Evolutionary conservation across 2,888 invertebrate genomes (phyloP).

Genomic region (Caenorhabditis sp.): DNA sequence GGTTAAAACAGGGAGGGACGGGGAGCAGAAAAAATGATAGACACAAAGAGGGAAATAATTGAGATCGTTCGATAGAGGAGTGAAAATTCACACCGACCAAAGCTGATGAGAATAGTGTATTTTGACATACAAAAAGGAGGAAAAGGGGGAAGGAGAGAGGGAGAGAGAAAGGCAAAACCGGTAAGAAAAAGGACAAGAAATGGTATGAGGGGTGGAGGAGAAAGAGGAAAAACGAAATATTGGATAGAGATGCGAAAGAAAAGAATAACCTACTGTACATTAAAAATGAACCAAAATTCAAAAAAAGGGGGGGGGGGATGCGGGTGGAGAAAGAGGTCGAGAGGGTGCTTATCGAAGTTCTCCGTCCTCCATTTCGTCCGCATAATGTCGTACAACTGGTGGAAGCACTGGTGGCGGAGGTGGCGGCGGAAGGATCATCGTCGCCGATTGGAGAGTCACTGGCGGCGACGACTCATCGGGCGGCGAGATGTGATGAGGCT

Average conservation of each 20-base stretch:
- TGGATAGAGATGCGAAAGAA: conserved; percentile 25
- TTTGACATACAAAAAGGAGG: neutral
- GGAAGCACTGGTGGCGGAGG: conserved; percentile 13
- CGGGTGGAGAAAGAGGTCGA: neutral
- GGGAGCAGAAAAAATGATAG: neutral
- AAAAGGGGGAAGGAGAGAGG: conserved; percentile 6
- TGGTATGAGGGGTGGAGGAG: neutral
- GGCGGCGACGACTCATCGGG: conserved; percentile 34
- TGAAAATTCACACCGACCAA: no score
- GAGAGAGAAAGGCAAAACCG: conserved; percentile 7
- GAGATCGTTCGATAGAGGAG: neutral
- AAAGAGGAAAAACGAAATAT: conserved; percentile 25
- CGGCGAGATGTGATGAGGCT: conserved; percentile 30
- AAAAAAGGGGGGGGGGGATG: neutral
- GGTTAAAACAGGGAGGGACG: neutral
- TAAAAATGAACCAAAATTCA: conserved; percentile 9
- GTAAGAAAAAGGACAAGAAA: neutral
- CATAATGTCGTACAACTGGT: no score
- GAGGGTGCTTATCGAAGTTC: conserved; percentile 17
- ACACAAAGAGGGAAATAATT: neutral
- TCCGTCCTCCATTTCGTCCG: conserved; percentile 45
- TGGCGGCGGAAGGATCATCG: neutral
- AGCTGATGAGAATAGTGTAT: no score
- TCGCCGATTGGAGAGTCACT: neutral
- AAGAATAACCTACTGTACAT: conserved; percentile 27